These are phyloP conservation scores for Onychomys torridus DNA, from an alignment of 2,797 vertebrate genomes.

Conservation along the genomic window DNA sequence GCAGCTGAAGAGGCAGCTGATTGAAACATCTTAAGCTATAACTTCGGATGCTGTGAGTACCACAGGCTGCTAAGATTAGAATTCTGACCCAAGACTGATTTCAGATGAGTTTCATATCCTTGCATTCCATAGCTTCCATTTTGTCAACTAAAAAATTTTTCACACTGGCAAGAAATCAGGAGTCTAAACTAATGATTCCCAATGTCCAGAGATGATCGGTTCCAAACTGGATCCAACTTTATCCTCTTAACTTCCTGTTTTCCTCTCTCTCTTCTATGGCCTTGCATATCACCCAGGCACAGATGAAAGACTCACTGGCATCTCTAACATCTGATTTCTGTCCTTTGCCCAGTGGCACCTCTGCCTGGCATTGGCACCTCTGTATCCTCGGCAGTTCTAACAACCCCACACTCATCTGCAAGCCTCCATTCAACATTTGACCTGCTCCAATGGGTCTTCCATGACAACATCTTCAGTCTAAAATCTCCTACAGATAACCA, in stretches of 20 bases:
- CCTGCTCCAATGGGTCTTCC: background rate
- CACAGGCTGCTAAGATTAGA: background rate
- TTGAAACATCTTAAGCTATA: background rate
- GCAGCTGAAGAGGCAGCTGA: background rate
- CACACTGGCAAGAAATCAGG: background rate
- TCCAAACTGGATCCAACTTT: background rate
- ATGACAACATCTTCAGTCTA: background rate
- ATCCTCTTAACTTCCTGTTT: background rate
- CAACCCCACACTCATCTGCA: rapidly evolving
- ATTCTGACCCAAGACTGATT: background rate
- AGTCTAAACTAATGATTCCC: too few relatives aligned
- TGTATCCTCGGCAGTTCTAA: background rate
- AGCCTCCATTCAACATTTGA: rapidly evolving
- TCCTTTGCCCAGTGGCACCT: too few relatives aligned
- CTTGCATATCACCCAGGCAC: background rate
- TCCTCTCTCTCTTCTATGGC: background rate
- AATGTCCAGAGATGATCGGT: rapidly evolving
- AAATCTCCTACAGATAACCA: too few relatives aligned
- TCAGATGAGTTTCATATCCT: too few relatives aligned
- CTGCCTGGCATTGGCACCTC: background rate
- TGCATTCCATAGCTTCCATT: too few relatives aligned
- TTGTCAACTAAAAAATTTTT: too few relatives aligned
- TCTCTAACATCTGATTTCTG: background rate
- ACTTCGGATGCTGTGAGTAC: rapidly evolving
- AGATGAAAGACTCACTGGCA: background rate